Percentiles rank a stretch among this genome's conserved stretches.
Evolutionary conservation across 2,113 vertebrate genomes (phyloP).

Genomic region (Nymphicus hollandicus): DNA sequence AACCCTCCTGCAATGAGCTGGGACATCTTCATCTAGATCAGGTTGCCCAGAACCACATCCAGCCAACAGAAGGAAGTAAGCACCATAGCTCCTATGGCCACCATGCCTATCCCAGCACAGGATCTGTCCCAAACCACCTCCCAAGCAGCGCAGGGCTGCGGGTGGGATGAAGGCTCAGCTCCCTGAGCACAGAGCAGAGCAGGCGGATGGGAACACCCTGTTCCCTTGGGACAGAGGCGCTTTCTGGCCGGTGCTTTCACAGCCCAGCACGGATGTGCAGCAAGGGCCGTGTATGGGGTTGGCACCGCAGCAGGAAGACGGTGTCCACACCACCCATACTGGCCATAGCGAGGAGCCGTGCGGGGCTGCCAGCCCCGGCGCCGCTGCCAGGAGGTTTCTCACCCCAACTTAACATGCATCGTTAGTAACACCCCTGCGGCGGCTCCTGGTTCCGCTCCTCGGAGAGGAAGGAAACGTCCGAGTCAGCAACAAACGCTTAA

Average conservation of each 20-base stretch:
- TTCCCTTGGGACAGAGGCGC: fast-evolving
- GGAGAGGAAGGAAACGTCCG: background rate
- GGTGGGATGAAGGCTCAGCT: background rate
- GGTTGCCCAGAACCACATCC: background rate
- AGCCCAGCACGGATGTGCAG: background rate
- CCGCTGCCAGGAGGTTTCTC: background rate
- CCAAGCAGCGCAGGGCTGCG: fast-evolving
- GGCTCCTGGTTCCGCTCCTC: background rate
- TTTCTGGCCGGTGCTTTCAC: background rate
- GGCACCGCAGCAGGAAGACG: fast-evolving
- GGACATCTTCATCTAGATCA: background rate
- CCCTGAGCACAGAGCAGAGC: fast-evolving
- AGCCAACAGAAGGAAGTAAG: background rate
- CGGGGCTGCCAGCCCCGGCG: background rate
- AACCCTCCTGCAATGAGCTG: background rate
- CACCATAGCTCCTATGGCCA: fast-evolving
- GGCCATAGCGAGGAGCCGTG: fast-evolving
- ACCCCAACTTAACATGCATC: fast-evolving
- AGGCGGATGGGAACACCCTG: fast-evolving
- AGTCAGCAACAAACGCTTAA: background rate
- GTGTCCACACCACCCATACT: background rate
- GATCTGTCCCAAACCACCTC: fast-evolving
- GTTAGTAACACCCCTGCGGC: background rate
- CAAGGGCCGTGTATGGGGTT: fast-evolving
- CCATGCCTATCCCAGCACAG: fast-evolving